Evolutionary conservation across 2,888 invertebrate genomes (phyloP).

Genomic region (Drosophila niveifrons): DNA sequence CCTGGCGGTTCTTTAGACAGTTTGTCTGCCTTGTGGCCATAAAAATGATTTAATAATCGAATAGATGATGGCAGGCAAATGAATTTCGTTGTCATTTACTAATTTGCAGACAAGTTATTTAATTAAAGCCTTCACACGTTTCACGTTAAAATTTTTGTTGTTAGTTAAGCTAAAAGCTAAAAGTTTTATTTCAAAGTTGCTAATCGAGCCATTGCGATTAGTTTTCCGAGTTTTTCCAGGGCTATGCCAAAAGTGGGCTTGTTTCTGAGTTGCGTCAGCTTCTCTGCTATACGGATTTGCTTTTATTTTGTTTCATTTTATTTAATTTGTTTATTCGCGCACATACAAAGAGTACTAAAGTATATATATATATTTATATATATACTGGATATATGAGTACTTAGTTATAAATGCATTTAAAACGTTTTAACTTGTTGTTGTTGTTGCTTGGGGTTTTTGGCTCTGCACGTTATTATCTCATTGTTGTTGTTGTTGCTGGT

Average conservation of each 20-base stretch:
- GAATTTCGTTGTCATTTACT: constrained; percentile 55
- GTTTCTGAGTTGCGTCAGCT: constrained; percentile 44
- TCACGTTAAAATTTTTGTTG: background rate
- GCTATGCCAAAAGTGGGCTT: constrained; percentile 65
- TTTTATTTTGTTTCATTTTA: constrained; percentile 35
- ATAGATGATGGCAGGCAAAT: constrained; percentile 24
- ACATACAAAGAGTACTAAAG: background rate
- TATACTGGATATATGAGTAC: constrained; percentile 10
- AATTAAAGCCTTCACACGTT: constrained; percentile 60
- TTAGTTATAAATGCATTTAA: constrained; percentile 42
- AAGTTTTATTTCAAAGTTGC: constrained; percentile 47
- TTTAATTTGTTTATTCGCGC: constrained; percentile 15
- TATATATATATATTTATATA: background rate
- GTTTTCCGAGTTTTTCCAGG: constrained; percentile 20
- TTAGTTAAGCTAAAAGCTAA: constrained; percentile 14
- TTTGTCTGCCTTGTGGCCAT: constrained; percentile 24
- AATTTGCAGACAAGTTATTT: constrained; percentile 69
- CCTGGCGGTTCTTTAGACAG: constrained; percentile 42
- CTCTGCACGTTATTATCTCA: constrained; percentile 49
- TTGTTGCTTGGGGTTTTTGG: constrained; percentile 30
- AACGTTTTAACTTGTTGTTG: constrained; percentile 25
- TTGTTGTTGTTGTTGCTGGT: constrained; percentile 40
- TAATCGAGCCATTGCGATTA: constrained; percentile 44
- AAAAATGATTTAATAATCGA: constrained; percentile 25
- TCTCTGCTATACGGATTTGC: constrained; percentile 21